Conservation (phyloP, 2,797 vertebrate genomes). For the Pygocentrus nattereri region DNA sequence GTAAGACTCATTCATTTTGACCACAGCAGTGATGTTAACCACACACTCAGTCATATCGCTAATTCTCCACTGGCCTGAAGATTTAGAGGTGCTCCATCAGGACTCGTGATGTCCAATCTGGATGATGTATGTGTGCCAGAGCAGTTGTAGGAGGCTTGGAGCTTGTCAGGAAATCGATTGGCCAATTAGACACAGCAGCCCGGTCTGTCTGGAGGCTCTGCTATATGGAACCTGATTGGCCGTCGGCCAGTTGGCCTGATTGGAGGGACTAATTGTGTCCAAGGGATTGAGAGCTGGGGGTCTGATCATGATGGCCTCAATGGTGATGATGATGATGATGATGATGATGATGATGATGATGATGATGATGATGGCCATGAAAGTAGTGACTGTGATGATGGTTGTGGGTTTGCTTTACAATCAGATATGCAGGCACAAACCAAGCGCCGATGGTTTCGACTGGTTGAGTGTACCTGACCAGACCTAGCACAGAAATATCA, state of each 20-base stretch:
- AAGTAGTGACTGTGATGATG: background rate
- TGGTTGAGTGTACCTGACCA: background rate
- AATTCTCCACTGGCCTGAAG: background rate
- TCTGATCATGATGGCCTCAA: conserved; percentile 9
- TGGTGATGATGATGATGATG: background rate
- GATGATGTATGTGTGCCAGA: conserved; percentile 35
- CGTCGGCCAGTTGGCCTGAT: conserved; percentile 21
- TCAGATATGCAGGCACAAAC: background rate
- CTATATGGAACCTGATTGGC: conserved; percentile 22
- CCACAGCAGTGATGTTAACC: background rate
- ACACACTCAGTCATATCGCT: background rate
- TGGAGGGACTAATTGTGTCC: conserved; percentile 1
- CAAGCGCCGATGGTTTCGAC: background rate
- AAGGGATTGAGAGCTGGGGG: background rate
- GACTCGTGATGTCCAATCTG: conserved; percentile 28
- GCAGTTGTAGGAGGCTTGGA: conserved; percentile 23
- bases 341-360: background rate
- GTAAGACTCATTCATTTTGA: background rate
- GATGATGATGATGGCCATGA: no score
- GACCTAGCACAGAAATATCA: background rate
- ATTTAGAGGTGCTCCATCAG: conserved; percentile 7
- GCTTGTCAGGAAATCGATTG: conserved; percentile 44
- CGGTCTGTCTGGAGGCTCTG: conserved; percentile 2
- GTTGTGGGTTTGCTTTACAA: background rate
- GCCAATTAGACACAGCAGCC: conserved; percentile 45